Percentiles rank a stretch among this genome's conserved stretches.
Evolutionary conservation across 2,888 invertebrate species (phyloP).

Genomic region (Arctia plantaginis): DNA sequence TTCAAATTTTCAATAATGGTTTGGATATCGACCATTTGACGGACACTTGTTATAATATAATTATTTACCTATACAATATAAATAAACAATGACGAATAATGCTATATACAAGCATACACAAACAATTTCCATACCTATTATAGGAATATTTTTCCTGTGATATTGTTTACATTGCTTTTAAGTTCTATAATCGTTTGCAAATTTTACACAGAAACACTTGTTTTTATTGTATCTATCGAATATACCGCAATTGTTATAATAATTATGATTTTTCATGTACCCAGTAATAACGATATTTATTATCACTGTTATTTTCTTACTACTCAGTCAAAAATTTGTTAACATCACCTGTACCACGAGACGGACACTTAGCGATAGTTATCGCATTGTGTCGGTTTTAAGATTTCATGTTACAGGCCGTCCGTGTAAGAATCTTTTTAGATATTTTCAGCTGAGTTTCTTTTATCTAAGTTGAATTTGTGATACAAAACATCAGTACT

Average conservation of each 20-base stretch:
- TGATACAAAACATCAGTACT: constrained; percentile 16
- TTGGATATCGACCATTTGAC: too few species aligned
- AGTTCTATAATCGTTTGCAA: neutral
- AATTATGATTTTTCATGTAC: neutral
- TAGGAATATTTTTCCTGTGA: neutral
- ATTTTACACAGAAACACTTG: neutral
- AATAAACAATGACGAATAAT: too few species aligned
- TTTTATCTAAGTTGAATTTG: constrained; percentile 14
- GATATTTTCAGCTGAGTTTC: neutral
- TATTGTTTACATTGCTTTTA: constrained; percentile 11
- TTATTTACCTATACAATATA: too few species aligned
- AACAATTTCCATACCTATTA: neutral
- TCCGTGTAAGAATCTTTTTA: neutral
- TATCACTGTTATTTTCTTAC: neutral
- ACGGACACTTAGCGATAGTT: neutral
- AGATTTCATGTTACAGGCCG: neutral
- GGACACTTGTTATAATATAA: too few species aligned
- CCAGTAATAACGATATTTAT: neutral
- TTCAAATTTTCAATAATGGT: too few species aligned
- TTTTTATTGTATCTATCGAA: neutral
- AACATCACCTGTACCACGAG: constrained; percentile 1
- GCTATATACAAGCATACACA: too few species aligned
- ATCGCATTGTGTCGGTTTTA: neutral
- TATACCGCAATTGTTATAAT: constrained; percentile 1
- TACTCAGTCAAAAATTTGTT: neutral